A percentile compares a stretch with the other conserved stretches of the same genome.
Conservation (phyloP, 2,797 vertebrate genomes). For the Pseudochirops corinnae region DNA sequence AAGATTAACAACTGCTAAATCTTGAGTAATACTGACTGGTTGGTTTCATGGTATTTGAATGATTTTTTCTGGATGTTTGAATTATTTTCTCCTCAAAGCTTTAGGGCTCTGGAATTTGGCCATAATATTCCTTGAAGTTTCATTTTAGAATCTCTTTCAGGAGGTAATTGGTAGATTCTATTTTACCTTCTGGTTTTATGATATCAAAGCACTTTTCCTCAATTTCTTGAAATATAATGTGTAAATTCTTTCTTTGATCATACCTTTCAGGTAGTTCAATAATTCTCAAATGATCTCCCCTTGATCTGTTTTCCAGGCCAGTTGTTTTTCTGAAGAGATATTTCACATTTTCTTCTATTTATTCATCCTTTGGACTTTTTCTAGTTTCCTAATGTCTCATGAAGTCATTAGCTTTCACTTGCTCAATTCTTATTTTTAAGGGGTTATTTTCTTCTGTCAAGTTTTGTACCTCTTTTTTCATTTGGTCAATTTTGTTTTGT, state of each 20-base stretch:
- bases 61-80: background rate
- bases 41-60: background rate
- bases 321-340: background rate
- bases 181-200: background rate
- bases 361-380: background rate
- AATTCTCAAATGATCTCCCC: too few relatives aligned
- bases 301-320: background rate
- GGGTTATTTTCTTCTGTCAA: too few relatives aligned
- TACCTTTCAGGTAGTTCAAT: background rate
- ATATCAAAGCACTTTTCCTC: background rate
- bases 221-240: background rate
- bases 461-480: background rate
- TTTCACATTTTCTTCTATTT: background rate
- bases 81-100: background rate
- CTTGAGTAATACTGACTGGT: background rate
- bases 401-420: background rate
- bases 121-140: background rate
- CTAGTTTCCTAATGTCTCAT: background rate
- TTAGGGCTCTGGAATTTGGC: background rate
- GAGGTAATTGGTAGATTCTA: background rate
- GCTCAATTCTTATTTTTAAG: too few relatives aligned
- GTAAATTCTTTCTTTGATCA: background rate
- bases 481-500: background rate
- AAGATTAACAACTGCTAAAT: background rate
- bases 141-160: background rate